phyloP scores from a whole-genome alignment of 2,113 vertebrate species.

The Atherinomorus stipes region DNA sequence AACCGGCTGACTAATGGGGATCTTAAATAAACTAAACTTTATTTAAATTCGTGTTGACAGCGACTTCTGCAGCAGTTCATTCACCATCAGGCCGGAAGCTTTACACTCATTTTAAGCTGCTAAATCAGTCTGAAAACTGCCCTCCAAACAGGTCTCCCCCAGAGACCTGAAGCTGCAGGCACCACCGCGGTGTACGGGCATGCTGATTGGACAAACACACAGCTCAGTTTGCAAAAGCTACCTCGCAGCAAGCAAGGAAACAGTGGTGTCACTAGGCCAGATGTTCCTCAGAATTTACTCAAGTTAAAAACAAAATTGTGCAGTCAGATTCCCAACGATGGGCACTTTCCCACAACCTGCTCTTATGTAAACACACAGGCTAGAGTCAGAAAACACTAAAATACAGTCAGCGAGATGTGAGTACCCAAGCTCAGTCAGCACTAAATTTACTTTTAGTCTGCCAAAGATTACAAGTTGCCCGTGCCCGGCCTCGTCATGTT shows the following conservation, averaged over 20 bases:
- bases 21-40: too few species aligned
- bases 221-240: slow-evolving; percentile 10
- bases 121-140: background rate
- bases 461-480: too few species aligned
- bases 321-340: background rate
- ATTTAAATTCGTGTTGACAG: too few species aligned
- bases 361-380: background rate
- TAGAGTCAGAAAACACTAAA: too few species aligned
- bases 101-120: background rate
- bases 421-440: too few species aligned
- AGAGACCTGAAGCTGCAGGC: background rate
- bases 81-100: background rate
- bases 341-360: background rate
- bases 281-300: slow-evolving; percentile 12
- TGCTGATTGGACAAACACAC: slow-evolving; percentile 28
- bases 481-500: too few species aligned
- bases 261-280: slow-evolving; percentile 5
- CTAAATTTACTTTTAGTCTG: too few species aligned
- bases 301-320: slow-evolving; percentile 25
- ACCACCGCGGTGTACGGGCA: slow-evolving; percentile 20
- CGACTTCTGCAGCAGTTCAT: background rate
- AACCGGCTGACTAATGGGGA: too few species aligned
- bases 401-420: too few species aligned
- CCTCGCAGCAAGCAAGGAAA: slow-evolving; percentile 21
- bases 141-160: background rate